Evolutionary conservation across 2,113 vertebrate genomes (phyloP).

Genomic region (Passer domesticus): DNA sequence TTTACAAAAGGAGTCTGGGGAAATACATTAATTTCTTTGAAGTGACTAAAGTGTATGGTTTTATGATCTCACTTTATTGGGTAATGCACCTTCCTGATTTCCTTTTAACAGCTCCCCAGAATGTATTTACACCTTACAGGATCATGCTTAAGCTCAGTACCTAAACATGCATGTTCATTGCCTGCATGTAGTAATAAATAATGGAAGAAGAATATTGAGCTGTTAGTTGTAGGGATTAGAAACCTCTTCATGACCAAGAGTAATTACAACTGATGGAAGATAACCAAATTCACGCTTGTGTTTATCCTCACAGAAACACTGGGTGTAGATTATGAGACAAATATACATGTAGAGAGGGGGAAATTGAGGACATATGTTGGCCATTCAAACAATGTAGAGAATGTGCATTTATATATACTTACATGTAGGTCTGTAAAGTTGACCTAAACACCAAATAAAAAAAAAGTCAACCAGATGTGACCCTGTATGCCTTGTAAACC

Average conservation of each 20-base stretch:
- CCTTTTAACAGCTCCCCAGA: not conserved
- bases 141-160: not conserved
- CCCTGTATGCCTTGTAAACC: not conserved
- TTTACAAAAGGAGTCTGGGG: not conserved
- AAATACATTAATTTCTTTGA: slow-evolving; percentile 31
- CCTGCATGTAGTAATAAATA: not conserved
- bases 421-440: not conserved
- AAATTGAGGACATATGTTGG: not conserved
- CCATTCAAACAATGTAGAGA: not conserved
- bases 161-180: not conserved
- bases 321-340: not conserved
- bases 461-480: not conserved
- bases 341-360: not conserved
- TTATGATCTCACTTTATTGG: not conserved
- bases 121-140: not conserved
- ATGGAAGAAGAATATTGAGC: not conserved
- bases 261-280: not conserved
- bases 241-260: not conserved
- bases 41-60: not conserved
- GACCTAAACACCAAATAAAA: not conserved
- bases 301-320: not conserved
- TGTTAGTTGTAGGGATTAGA: not conserved
- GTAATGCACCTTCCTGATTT: not conserved
- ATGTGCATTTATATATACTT: not conserved
- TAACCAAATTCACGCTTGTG: not conserved